Evolutionary conservation across 2,888 invertebrate species (phyloP).

Genomic region (Drosophila ezoana): DNA sequence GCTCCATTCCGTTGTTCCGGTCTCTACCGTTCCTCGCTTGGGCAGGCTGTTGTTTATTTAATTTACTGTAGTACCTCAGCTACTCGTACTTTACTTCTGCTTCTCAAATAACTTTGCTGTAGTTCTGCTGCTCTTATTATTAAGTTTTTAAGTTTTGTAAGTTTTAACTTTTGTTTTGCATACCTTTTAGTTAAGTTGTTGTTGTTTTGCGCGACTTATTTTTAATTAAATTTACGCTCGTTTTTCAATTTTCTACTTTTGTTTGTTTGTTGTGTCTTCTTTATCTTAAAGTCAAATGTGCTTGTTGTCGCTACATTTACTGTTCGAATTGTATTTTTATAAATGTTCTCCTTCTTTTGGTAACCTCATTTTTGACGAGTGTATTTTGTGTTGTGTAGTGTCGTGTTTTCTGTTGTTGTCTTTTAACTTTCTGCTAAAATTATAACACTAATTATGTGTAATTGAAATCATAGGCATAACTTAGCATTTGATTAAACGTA

Average conservation of each 20-base stretch:
- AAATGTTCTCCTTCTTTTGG: constrained; percentile 34
- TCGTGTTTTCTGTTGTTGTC: constrained; percentile 63
- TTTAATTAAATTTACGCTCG: constrained; percentile 32
- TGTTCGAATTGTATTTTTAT: constrained; percentile 19
- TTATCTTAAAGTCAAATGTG: constrained; percentile 50
- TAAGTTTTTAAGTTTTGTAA: constrained; percentile 22
- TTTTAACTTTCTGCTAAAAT: constrained; percentile 60
- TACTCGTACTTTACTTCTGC: constrained; percentile 6
- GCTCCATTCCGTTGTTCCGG: constrained; percentile 26
- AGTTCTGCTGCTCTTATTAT: constrained; percentile 38
- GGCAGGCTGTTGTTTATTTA: constrained; percentile 13
- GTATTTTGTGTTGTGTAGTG: constrained; percentile 42
- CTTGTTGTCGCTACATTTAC: constrained; percentile 39
- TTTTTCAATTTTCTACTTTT: constrained; percentile 30
- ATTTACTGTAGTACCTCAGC: constrained; percentile 15
- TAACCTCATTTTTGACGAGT: constrained; percentile 53
- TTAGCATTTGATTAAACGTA: constrained; percentile 72
- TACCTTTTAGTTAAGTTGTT: constrained; percentile 20
- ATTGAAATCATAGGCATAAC: constrained; percentile 60
- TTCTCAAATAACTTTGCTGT: constrained; percentile 15
- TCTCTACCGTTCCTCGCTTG: constrained; percentile 9
- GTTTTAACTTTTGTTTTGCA: constrained; percentile 16
- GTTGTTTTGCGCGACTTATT: constrained; percentile 58
- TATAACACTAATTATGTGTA: constrained; percentile 38
- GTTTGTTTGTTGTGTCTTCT: constrained; percentile 1